These are phyloP conservation scores for Eumacrocentrus americanus DNA, from an alignment of 2,888 invertebrate genomes.

Conservation along the genomic window DNA sequence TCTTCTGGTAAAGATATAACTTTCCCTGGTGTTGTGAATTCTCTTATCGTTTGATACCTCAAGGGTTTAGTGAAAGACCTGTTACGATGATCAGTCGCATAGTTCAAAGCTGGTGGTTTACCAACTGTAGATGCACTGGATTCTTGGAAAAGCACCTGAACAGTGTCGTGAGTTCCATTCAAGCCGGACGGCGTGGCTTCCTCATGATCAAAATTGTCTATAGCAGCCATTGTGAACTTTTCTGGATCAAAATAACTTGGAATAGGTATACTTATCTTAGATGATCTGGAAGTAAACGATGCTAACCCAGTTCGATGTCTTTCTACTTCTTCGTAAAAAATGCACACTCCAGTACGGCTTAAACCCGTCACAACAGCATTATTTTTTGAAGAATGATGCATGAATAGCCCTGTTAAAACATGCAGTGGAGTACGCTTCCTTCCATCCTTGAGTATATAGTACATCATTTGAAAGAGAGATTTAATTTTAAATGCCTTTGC, in stretches of 20 bases:
- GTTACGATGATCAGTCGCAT: background rate
- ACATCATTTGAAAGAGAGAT: background rate
- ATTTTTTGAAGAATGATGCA: slow-evolving; percentile 27
- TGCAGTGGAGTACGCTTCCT: background rate
- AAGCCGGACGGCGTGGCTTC: slow-evolving; percentile 25
- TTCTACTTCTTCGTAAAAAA: slow-evolving; percentile 31
- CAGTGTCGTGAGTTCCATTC: slow-evolving; percentile 27
- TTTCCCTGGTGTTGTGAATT: background rate
- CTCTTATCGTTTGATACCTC: background rate
- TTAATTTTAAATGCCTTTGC: background rate
- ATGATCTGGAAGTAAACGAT: slow-evolving; percentile 14
- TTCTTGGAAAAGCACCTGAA: slow-evolving; percentile 22
- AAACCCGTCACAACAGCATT: slow-evolving; percentile 24
- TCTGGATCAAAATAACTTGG: slow-evolving; percentile 22
- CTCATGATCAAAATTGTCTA: slow-evolving; percentile 30
- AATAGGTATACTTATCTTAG: slow-evolving; percentile 11
- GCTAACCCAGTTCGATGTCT: slow-evolving; percentile 24
- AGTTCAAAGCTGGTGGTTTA: background rate
- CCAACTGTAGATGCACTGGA: background rate
- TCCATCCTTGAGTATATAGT: background rate
- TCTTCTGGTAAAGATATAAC: background rate
- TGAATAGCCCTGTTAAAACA: slow-evolving; percentile 16
- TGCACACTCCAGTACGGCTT: slow-evolving; percentile 26
- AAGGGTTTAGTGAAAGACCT: background rate
- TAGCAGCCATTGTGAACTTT: slow-evolving; percentile 25